Conservation (phyloP, 2,888 invertebrate species). For the Amaurobius ferox region DNA sequence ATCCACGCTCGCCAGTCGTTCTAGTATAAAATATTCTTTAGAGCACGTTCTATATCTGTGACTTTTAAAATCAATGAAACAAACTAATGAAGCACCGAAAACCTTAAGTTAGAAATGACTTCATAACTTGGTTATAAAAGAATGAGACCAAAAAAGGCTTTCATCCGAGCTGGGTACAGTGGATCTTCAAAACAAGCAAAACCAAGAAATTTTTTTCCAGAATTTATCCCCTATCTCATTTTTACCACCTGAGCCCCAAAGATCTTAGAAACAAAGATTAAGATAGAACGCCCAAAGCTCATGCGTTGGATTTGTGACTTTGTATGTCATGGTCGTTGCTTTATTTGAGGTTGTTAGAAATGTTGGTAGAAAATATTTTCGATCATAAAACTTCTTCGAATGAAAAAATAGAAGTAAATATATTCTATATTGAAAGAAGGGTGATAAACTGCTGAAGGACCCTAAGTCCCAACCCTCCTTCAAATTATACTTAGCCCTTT, state of each 20-base stretch:
- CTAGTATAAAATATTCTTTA: too few species aligned
- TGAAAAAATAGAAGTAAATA: constrained; percentile 15
- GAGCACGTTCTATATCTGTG: too few species aligned
- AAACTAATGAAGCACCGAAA: too few species aligned
- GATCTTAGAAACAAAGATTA: constrained; percentile 23
- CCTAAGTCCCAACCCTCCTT: too few species aligned
- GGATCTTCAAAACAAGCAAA: background rate
- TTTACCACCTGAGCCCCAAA: constrained; percentile 15
- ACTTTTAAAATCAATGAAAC: too few species aligned
- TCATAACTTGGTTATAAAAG: background rate
- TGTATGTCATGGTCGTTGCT: background rate
- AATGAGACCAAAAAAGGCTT: background rate
- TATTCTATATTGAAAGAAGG: background rate
- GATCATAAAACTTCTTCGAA: constrained; percentile 7
- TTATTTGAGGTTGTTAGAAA: constrained; percentile 12
- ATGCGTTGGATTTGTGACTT: background rate
- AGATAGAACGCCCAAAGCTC: background rate
- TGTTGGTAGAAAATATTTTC: constrained; percentile 20
- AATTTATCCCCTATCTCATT: constrained; percentile 20
- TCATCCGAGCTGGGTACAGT: background rate
- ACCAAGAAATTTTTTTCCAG: background rate
- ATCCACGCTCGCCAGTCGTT: too few species aligned
- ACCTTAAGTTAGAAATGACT: too few species aligned
- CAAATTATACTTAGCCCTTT: too few species aligned
- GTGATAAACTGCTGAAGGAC: too few species aligned